These are phyloP conservation scores for Lasiurus borealis DNA, from an alignment of 2,113 vertebrate genomes.

Conservation along the genomic window DNA sequence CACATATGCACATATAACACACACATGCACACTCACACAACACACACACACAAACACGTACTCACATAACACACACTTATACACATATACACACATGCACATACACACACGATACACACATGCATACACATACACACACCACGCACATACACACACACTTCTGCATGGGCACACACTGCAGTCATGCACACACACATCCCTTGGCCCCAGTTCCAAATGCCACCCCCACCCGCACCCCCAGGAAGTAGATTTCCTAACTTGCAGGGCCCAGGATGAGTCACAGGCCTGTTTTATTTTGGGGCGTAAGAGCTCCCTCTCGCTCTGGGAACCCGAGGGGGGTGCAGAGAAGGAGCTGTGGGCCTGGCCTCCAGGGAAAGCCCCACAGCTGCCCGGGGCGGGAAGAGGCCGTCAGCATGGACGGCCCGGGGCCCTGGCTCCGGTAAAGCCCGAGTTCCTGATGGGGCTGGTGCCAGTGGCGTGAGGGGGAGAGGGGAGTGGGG, in stretches of 20 bases:
- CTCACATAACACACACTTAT: too few relatives aligned
- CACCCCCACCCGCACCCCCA: not conserved
- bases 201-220: not conserved
- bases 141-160: too few relatives aligned
- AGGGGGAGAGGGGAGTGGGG: too few relatives aligned
- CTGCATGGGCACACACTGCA: not conserved
- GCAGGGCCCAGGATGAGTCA: conserved; percentile 69
- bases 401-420: not conserved
- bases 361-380: conserved; percentile 48
- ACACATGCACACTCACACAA: too few relatives aligned
- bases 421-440: not conserved
- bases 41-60: too few relatives aligned
- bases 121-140: too few relatives aligned
- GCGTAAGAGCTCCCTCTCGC: not conserved
- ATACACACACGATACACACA: too few relatives aligned
- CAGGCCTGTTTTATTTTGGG: conserved; percentile 23
- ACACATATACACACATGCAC: too few relatives aligned
- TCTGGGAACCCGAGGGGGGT: not conserved
- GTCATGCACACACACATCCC: not conserved
- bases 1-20: too few relatives aligned
- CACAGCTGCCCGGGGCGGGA: fast-evolving
- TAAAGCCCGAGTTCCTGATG: fast-evolving
- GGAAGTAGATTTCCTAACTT: conserved; percentile 69
- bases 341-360: not conserved
- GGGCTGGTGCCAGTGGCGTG: not conserved